Evolutionary conservation across 2,113 vertebrate species (phyloP), one percentile per base, ranked within the genome.

Genomic region (Pycnonotus jocosus): DNA sequence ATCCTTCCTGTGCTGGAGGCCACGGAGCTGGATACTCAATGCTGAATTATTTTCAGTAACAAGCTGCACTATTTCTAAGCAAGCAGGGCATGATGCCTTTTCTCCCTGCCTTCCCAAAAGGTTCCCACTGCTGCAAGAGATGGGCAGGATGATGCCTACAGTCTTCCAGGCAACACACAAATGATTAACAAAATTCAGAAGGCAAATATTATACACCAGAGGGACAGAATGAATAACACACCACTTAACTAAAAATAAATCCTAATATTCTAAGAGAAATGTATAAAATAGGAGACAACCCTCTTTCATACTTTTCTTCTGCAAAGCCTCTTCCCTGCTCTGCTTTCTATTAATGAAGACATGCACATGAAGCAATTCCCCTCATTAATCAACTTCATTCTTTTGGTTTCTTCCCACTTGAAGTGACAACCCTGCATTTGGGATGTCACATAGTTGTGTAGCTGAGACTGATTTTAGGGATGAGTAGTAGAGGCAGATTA

Each of bases 271-370:
- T 45, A 79, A 90, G 25, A 53, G 78, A 95, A 93, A 92, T 1
- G 10, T 23, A 95, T 72, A 89, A 96, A 95, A 91, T 15, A 60
- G 44, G 47, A 92, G 38, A 73, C 22, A 56, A 91, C 51, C 76
- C 77, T 96, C 81, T 72, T 93, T 91, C 64, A 7, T 57, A 33
- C 33, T 92, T 87, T 15, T 77, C 65, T 58, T 58, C 77, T 90
- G 81, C n/a, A 78, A 89, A 92, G 82, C 28, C 53, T 89, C 85
- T 89, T 86, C 84, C 50, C 57, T 54, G 64, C 51, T 93, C 88
- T 96, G 89, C 72, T 96, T 93, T 93, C 71, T 86, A 96, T 96
- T 97, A 95, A 96, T 84, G 92, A 86, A 94, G 91, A 96, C 87
- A 89, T 86, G 93, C 92, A 92, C 80, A 95, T 88, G 77, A 86